A percentile compares a stretch with the other conserved stretches of the same genome.
phyloP scores from a whole-genome alignment of 2,888 invertebrate genomes.

The Polymixis lichenea region DNA sequence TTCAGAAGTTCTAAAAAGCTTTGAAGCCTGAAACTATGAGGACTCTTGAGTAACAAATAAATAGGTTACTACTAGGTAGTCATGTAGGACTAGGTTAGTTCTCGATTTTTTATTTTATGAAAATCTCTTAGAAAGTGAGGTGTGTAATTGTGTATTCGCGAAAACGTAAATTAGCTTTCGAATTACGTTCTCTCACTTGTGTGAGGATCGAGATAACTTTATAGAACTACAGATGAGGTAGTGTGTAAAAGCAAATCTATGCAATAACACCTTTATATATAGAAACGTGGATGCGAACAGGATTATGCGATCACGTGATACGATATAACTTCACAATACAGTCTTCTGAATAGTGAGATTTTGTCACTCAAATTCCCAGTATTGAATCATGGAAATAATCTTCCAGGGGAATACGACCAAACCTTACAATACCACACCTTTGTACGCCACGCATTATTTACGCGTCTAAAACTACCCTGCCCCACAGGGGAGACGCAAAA shows the following conservation, averaged over 20 bases:
- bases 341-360: background rate
- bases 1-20: background rate
- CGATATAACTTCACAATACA: background rate
- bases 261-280: background rate
- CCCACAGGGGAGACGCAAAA: constrained; percentile 46
- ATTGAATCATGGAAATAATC: constrained; percentile 35
- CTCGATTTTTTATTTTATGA: background rate
- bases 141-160: background rate
- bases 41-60: background rate
- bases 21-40: background rate
- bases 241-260: background rate
- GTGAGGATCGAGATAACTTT: background rate
- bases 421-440: constrained; percentile 43
- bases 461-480: constrained; percentile 46
- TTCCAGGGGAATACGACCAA: constrained; percentile 34
- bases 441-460: constrained; percentile 51
- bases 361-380: constrained; percentile 3
- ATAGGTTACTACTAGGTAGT: background rate
- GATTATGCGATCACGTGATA: background rate
- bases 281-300: background rate
- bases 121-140: background rate
- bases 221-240: background rate
- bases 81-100: background rate
- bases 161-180: background rate
- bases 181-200: background rate